Conservation (phyloP, 2,797 vertebrate species). For the Ctenosaura bakeri region DNA sequence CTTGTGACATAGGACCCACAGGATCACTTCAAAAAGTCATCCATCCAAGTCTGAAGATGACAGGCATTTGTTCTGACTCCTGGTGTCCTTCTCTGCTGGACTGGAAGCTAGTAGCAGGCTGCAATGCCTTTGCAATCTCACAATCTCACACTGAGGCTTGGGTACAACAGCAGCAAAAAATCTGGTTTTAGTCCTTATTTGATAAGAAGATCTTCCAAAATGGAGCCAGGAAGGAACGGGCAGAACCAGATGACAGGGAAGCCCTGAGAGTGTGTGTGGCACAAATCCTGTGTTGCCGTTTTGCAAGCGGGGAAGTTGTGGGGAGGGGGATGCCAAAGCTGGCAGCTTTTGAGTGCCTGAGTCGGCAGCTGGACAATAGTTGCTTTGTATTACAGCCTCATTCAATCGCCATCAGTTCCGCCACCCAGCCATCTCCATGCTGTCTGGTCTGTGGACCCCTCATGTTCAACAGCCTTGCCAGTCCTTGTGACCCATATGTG, state of each 20-base stretch:
- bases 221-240: neutral
- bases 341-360: slow-evolving; percentile 35
- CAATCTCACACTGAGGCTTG: too few species aligned
- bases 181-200: neutral
- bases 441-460: slow-evolving; percentile 23
- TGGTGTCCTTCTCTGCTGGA: neutral
- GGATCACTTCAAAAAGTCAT: neutral
- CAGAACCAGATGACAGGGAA: neutral
- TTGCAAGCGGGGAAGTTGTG: neutral
- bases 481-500: neutral
- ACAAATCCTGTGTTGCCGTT: slow-evolving; percentile 27
- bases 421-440: slow-evolving; percentile 24
- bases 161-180: neutral
- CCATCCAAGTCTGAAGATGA: neutral
- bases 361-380: slow-evolving; percentile 16
- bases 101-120: neutral
- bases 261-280: neutral
- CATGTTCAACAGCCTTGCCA: neutral
- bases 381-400: slow-evolving; percentile 38
- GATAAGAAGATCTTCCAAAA: neutral
- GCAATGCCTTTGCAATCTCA: neutral
- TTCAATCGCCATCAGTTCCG: slow-evolving; percentile 39
- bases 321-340: neutral
- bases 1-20: too few species aligned
- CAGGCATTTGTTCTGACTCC: neutral